Evolutionary conservation across 2,113 vertebrate genomes (phyloP).

Genomic region (Chamaetylas fuelleborni): DNA sequence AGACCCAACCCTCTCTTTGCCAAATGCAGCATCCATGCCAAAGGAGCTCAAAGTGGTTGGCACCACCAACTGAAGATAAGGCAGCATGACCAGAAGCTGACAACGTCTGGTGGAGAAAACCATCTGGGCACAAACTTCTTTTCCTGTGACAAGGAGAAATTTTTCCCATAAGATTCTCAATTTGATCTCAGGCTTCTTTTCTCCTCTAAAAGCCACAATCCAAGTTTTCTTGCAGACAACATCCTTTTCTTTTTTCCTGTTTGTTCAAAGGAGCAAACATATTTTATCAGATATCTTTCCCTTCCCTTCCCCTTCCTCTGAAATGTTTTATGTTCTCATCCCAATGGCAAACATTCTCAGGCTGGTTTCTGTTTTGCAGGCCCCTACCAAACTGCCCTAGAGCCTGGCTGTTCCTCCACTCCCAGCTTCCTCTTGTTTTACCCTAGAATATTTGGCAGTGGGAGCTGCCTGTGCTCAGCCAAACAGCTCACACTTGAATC

Average conservation of each 20-base stretch:
- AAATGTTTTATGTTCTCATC: not conserved
- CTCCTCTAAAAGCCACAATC: not conserved
- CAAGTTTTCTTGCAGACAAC: not conserved
- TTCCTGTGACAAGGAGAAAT: not conserved
- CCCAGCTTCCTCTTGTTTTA: conserved; percentile 32
- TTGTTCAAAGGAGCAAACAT: not conserved
- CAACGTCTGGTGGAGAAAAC: not conserved
- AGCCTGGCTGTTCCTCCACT: conserved; percentile 30
- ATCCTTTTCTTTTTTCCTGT: not conserved
- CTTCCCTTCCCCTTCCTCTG: conserved; percentile 11
- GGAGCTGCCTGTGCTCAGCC: conserved; percentile 27
- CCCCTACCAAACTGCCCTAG: conserved; percentile 24
- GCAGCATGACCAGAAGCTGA: not conserved
- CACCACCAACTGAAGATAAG: not conserved
- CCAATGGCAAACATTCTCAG: not conserved
- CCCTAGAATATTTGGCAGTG: conserved; percentile 45
- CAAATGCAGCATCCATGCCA: not conserved
- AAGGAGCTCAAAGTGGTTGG: not conserved
- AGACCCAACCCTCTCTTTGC: not conserved
- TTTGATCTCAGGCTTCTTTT: conserved; percentile 9
- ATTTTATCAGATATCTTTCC: not conserved
- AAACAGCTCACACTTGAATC: conserved; percentile 25
- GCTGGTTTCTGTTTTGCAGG: conserved; percentile 45
- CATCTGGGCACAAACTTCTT: not conserved
- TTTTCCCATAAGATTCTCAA: not conserved